A percentile compares a stretch with the other conserved stretches of the same genome.
Conservation (phyloP, 2,888 invertebrate species). For the Ichneumon xanthorius region DNA sequence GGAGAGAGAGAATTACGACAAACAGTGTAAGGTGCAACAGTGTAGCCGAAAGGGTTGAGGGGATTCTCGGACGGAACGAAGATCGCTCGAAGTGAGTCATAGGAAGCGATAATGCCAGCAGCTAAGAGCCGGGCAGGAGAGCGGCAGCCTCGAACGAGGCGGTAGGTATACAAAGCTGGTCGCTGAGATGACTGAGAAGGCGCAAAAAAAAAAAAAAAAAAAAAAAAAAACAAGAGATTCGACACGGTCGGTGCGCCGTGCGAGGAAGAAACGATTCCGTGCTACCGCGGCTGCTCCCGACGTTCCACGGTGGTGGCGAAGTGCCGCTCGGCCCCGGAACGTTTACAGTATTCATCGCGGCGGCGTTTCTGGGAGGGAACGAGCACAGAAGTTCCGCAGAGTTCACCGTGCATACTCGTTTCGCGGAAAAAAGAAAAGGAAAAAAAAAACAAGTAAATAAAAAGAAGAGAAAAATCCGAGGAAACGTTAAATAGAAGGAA, state of each 20-base stretch:
- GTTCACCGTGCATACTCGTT: conserved; percentile 21
- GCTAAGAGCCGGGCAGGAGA: conserved; percentile 24
- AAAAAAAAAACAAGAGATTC: conserved; percentile 61
- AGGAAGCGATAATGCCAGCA: conserved; percentile 59
- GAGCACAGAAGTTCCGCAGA: conserved; percentile 16
- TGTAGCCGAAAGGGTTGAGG: conserved; percentile 43
- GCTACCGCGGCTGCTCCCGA: conserved; percentile 47
- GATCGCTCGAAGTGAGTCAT: conserved; percentile 58
- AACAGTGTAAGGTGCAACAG: background rate
- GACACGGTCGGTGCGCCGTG: conserved; percentile 66
- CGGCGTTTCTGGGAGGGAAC: conserved; percentile 7
- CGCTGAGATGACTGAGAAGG: conserved; percentile 34
- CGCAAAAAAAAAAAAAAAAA: conserved; percentile 24
- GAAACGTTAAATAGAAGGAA: conserved; percentile 11
- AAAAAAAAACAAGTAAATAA: background rate
- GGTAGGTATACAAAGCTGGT: conserved; percentile 37
- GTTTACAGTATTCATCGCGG: conserved; percentile 39
- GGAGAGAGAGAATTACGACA: conserved; percentile 21
- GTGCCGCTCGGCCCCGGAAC: conserved; percentile 40
- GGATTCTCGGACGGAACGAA: conserved; percentile 54
- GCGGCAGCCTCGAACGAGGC: conserved; percentile 35
- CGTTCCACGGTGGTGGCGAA: conserved; percentile 49
- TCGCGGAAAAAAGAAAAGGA: conserved; percentile 7
- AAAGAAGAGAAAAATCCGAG: background rate
- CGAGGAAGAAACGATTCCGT: conserved; percentile 58